Percentiles rank a stretch among this genome's conserved stretches.
phyloP scores from a whole-genome alignment of 1,140 invertebrate species.

The Pseudomyrmex pallidus region DNA sequence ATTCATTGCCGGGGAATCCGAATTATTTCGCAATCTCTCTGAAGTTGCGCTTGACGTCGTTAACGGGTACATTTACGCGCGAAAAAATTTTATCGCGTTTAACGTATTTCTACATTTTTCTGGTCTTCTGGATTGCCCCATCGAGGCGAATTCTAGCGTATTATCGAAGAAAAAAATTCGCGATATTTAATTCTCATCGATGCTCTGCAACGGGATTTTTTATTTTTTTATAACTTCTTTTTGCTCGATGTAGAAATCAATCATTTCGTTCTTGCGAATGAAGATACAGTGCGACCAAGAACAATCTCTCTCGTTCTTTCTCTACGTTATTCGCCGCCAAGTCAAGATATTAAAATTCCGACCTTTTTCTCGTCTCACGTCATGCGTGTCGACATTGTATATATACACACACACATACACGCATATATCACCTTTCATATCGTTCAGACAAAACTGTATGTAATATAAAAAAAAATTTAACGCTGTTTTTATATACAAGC shows the following conservation, averaged over 20 bases:
- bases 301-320: conserved; percentile 20
- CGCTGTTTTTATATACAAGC: too few relatives aligned
- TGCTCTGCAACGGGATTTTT: conserved; percentile 34
- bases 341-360: conserved; percentile 70
- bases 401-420: background rate
- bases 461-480: too few relatives aligned
- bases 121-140: conserved; percentile 37
- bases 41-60: conserved; percentile 58
- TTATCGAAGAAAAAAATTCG: conserved; percentile 60
- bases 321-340: conserved; percentile 26
- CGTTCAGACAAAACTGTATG: too few relatives aligned
- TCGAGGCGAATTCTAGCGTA: conserved; percentile 17
- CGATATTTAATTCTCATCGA: conserved; percentile 56
- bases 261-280: conserved; percentile 38
- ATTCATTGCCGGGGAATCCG: conserved; percentile 58
- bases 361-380: background rate
- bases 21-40: conserved; percentile 62
- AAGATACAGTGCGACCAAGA: conserved; percentile 57
- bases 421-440: too few relatives aligned
- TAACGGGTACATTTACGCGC: conserved; percentile 58
- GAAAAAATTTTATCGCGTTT: conserved; percentile 60
- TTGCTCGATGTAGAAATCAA: conserved; percentile 25
- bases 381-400: conserved; percentile 34
- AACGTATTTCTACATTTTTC: conserved; percentile 59
- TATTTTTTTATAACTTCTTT: conserved; percentile 14